Base-by-base conservation (phyloP, 2,797 vertebrate genomes). In the Takifugu rubripes region DNA sequence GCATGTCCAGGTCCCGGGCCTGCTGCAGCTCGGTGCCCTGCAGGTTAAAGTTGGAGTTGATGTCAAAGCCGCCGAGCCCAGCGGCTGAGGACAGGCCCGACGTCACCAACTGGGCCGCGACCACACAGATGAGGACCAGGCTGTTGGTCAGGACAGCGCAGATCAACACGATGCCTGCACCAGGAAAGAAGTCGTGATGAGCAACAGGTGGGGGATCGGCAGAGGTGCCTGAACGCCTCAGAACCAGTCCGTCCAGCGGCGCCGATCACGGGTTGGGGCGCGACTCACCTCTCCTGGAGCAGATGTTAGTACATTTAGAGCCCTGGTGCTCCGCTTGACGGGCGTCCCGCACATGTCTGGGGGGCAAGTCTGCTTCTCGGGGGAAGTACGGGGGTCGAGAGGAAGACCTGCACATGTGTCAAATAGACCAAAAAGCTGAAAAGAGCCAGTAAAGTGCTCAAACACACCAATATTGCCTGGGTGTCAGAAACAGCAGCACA, bases 121-220 rank as follows among this genome's bases (percentile, higher is more conserved):
- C 85, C 56, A 94, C 70, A 0, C 95, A 97, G 63, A 96, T 89
- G 74, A 97, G 84, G 50, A 95, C 92, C 82, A 97, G 75, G n/a
- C 77, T 45, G 58, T 94, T 94, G 68, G 93, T 91, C 0, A 82
- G 70, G 24, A 94, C 86, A 2, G 93, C 70, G 25, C 92, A 92
- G 3, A 95, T 91, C 61, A 96, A 88, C 68, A 97, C 66, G 54
- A 96, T 83, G 46, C 95, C 95, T 97, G 12, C 14, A 44, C 3
- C n/a, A 6, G 43, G 8, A 4, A 8, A 46, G 16, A 10, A 12
- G 5, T 6, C 3, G 42, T 12, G 42, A 10, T 21, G 43, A 44
- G 43, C 1, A 33, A 9, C 31, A 9, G 5, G 31, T 33, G 31
- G 8, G 5, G 31, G 31, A 27, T 27, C 2, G 26, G 3, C 26